Conservation (phyloP, 2,797 vertebrate species). For the Hybognathus amarus region DNA sequence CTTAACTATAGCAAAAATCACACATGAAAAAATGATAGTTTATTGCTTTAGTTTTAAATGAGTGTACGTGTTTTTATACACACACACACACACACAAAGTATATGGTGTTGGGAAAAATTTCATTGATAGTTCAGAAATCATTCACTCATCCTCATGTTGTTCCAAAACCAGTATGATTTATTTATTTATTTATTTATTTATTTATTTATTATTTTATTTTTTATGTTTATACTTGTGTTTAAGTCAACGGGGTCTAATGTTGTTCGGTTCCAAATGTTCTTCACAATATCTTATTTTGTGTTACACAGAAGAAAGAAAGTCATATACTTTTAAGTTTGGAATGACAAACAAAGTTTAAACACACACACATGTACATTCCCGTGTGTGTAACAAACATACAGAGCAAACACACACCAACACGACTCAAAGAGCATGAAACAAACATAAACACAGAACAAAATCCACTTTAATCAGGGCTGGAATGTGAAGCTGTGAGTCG, state of each 20-base stretch:
- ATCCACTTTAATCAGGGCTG: conserved; percentile 24
- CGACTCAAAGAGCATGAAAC: not conserved
- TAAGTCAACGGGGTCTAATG: not conserved
- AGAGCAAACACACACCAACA: not conserved
- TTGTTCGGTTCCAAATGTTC: not conserved
- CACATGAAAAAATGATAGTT: too few species aligned
- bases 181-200: too few species aligned
- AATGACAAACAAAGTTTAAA: not conserved
- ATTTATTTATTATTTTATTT: too few species aligned
- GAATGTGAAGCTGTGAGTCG: conserved; percentile 19
- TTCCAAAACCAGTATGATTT: too few species aligned
- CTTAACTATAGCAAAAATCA: too few species aligned
- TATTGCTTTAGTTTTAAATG: not conserved
- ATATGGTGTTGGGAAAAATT: not conserved
- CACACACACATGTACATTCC: not conserved
- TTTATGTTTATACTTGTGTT: too few species aligned
- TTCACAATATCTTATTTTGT: not conserved
- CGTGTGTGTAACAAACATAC: not conserved
- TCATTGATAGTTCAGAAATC: not conserved
- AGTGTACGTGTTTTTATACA: not conserved
- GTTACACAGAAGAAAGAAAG: not conserved
- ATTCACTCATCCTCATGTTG: not conserved
- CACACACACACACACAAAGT: too few species aligned
- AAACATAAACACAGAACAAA: conserved; percentile 17
- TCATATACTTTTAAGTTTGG: not conserved